Evolutionary conservation across 1,140 invertebrate species (phyloP).

Genomic region (Glomeris maerens): DNA sequence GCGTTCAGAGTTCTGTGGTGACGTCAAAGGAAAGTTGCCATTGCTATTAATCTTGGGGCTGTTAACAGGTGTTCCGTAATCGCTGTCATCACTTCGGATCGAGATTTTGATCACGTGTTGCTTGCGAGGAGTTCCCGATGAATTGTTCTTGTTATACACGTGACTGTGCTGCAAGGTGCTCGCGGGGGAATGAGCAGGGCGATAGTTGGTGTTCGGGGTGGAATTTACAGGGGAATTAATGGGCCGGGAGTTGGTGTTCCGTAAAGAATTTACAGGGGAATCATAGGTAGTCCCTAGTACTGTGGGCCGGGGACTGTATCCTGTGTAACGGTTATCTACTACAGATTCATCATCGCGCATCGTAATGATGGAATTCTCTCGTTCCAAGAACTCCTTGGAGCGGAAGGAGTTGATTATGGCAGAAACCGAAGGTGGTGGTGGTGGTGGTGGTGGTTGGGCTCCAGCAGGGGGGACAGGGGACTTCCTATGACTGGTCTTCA

Average conservation of each 20-base stretch:
- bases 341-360: background rate
- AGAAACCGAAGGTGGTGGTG: background rate
- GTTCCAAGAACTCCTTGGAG: background rate
- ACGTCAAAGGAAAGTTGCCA: background rate
- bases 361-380: background rate
- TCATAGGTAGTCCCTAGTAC: background rate
- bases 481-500: background rate
- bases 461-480: background rate
- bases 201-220: background rate
- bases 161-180: background rate
- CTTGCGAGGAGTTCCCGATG: background rate
- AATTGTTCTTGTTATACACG: too few relatives aligned
- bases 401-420: background rate
- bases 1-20: background rate
- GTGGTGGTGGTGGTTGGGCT: too few relatives aligned
- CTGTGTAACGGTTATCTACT: background rate
- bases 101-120: background rate
- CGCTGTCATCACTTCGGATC: background rate
- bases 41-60: background rate
- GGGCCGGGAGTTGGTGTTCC: background rate
- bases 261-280: background rate
- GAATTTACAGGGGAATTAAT: background rate
- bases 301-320: background rate
- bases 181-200: background rate
- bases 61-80: background rate